Evolutionary conservation across 2,888 invertebrate species (phyloP).

Genomic region (Pheosia gnoma): DNA sequence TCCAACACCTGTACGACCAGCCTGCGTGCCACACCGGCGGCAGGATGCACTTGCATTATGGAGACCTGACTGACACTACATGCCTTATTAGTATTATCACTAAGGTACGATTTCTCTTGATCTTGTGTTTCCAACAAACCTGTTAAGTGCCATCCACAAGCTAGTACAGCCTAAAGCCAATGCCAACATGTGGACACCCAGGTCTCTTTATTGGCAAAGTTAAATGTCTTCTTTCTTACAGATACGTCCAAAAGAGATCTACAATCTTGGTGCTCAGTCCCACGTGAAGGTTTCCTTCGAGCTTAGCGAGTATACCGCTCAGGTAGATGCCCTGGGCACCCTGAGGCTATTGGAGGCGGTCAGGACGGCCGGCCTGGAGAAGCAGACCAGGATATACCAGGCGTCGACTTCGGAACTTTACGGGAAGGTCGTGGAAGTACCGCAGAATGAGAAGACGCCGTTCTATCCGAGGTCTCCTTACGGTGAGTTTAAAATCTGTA

Average conservation of each 20-base stretch:
- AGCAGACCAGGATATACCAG: slow-evolving; percentile 94
- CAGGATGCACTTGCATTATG: slow-evolving; percentile 97
- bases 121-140: neutral
- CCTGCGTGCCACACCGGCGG: slow-evolving; percentile 95
- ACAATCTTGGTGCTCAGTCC: slow-evolving; percentile 99
- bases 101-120: slow-evolving; percentile 51
- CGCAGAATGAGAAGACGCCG: slow-evolving; percentile 97
- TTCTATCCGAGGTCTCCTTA: slow-evolving; percentile 98
- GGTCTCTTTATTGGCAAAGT: too few species aligned
- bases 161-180: too few species aligned
- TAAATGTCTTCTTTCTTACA: slow-evolving; percentile 34
- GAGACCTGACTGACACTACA: slow-evolving; percentile 99
- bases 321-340: slow-evolving; percentile 98
- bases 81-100: slow-evolving; percentile 85
- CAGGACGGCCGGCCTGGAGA: slow-evolving; percentile 92
- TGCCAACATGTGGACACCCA: too few species aligned
- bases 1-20: slow-evolving; percentile 97
- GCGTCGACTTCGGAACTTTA: slow-evolving; percentile 98
- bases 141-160: too few species aligned
- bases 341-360: slow-evolving; percentile 96
- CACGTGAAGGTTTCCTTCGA: slow-evolving; percentile 99
- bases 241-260: slow-evolving; percentile 95
- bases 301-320: slow-evolving; percentile 98
- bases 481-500: slow-evolving; percentile 84
- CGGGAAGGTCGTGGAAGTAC: slow-evolving; percentile 96